A percentile compares a stretch with the other conserved stretches of the same genome.
phyloP scores from a whole-genome alignment of 2,888 invertebrate genomes.

The Ichneumoninae sp. region DNA sequence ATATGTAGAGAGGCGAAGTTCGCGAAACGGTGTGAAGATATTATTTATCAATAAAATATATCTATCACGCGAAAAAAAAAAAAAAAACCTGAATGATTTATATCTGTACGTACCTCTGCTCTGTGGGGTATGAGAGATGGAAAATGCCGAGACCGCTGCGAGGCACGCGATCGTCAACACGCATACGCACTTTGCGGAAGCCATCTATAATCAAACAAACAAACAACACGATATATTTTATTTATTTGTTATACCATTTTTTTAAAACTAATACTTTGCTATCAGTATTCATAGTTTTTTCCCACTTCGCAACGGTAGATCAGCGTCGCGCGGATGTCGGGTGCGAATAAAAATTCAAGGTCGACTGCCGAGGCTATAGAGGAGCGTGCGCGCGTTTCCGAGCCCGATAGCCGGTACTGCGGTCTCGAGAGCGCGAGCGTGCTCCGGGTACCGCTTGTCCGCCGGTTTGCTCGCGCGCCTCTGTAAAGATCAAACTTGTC shows the following conservation, averaged over 20 bases:
- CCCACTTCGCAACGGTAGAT: background rate
- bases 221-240: slow-evolving; percentile 17
- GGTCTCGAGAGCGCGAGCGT: slow-evolving; percentile 34
- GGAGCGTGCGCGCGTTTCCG: background rate
- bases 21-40: background rate
- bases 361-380: slow-evolving; percentile 17
- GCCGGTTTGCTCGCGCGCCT: slow-evolving; percentile 7
- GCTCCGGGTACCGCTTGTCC: slow-evolving; percentile 27
- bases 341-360: slow-evolving; percentile 42
- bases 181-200: slow-evolving; percentile 76
- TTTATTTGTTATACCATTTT: background rate
- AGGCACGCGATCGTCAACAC: slow-evolving; percentile 75
- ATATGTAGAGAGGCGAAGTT: background rate
- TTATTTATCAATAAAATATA: slow-evolving; percentile 4
- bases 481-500: background rate
- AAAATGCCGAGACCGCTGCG: slow-evolving; percentile 76
- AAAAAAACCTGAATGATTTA: background rate
- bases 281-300: background rate
- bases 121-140: slow-evolving; percentile 74
- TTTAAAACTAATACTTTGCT: background rate
- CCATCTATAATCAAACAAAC: slow-evolving; percentile 79
- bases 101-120: slow-evolving; percentile 71
- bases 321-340: slow-evolving; percentile 2
- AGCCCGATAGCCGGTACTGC: background rate
- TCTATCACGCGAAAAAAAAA: background rate